These are phyloP conservation scores for Atethmia centrago DNA, from an alignment of 2,888 invertebrate species.

Conservation along the genomic window DNA sequence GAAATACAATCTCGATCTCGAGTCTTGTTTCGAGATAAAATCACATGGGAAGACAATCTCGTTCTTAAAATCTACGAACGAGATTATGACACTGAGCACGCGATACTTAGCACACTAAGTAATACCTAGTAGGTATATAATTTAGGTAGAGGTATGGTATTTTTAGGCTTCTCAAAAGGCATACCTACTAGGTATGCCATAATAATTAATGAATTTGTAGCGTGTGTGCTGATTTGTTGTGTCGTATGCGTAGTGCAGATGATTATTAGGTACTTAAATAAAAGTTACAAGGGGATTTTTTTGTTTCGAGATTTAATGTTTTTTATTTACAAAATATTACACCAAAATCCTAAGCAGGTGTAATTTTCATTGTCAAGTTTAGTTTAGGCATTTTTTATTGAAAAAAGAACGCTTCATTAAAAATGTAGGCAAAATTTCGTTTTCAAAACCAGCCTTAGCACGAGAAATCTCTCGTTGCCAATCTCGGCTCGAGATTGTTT, in stretches of 20 bases:
- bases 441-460: background rate
- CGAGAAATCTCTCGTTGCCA: background rate
- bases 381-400: too few species aligned
- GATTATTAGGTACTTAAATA: too few species aligned
- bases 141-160: too few species aligned
- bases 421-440: background rate
- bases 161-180: too few species aligned
- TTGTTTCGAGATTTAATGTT: too few species aligned
- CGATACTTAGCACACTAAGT: background rate
- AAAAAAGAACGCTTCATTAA: background rate
- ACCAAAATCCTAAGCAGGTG: background rate
- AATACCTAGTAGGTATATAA: too few species aligned
- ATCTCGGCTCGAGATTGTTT: background rate
- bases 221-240: too few species aligned
- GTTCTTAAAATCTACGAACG: background rate
- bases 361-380: background rate
- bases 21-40: background rate
- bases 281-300: too few species aligned
- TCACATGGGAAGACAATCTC: background rate
- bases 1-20: background rate
- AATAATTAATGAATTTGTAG: too few species aligned
- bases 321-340: background rate
- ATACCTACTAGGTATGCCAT: too few species aligned
- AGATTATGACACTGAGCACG: background rate
- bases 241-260: too few species aligned